These are phyloP conservation scores for Aradus depressus DNA, from an alignment of 2,888 invertebrate species.

Conservation along the genomic window DNA sequence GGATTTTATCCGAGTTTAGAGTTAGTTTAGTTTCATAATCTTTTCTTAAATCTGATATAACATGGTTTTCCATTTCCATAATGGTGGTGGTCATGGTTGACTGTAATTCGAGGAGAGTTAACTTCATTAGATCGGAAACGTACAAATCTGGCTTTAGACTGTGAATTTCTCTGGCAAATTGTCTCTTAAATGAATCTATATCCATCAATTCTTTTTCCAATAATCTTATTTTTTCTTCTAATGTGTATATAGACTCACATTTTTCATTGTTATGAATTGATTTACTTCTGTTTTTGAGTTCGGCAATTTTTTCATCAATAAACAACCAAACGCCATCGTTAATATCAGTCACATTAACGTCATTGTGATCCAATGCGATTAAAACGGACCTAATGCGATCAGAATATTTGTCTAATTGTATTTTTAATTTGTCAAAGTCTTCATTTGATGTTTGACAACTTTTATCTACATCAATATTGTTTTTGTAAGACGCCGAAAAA, in stretches of 20 bases:
- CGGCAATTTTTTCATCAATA: conserved; percentile 1
- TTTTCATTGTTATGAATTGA: neutral
- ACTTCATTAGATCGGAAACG: conserved; percentile 11
- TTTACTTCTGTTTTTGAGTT: neutral
- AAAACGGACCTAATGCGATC: neutral
- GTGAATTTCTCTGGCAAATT: conserved; percentile 16
- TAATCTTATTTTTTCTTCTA: conserved; percentile 5
- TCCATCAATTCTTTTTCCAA: conserved; percentile 6
- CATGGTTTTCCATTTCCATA: conserved; percentile 14
- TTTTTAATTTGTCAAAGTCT: too few relatives aligned
- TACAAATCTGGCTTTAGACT: conserved; percentile 16
- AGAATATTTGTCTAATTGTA: neutral
- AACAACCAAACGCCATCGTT: conserved; percentile 4
- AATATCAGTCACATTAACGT: neutral
- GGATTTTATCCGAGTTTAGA: conserved; percentile 5
- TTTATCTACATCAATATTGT: too few relatives aligned
- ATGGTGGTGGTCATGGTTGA: conserved; percentile 12
- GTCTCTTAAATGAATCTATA: conserved; percentile 12
- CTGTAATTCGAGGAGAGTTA: conserved; percentile 19
- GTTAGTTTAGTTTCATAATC: conserved; percentile 18
- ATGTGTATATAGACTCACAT: neutral
- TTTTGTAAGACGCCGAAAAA: too few relatives aligned
- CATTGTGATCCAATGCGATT: neutral
- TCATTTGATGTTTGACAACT: too few relatives aligned
- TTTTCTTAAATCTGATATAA: neutral